Evolutionary conservation across 2,888 invertebrate genomes (phyloP).

Genomic region (Microplitis deprimator): DNA sequence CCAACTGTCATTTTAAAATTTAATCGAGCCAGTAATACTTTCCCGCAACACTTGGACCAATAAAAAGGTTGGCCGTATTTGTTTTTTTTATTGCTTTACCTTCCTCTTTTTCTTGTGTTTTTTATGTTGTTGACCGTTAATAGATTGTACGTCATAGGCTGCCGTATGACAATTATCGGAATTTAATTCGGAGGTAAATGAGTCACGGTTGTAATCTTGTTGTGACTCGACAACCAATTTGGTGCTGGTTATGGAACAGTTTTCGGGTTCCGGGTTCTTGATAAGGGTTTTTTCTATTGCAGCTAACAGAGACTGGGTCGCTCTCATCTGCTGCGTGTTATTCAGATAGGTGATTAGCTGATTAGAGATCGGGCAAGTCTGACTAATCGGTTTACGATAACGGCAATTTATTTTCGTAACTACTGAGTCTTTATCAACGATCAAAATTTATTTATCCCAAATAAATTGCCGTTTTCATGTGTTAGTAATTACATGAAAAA

Average conservation of each 20-base stretch:
- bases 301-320: slow-evolving; percentile 63
- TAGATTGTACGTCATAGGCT: slow-evolving; percentile 61
- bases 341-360: slow-evolving; percentile 52
- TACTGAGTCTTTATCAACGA: background rate
- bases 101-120: slow-evolving; percentile 69
- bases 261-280: slow-evolving; percentile 64
- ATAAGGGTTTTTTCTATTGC: slow-evolving; percentile 64
- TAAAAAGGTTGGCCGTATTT: slow-evolving; percentile 3
- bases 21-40: slow-evolving; percentile 34
- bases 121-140: slow-evolving; percentile 66
- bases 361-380: slow-evolving; percentile 38
- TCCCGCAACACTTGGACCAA: slow-evolving; percentile 28
- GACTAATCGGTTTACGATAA: slow-evolving; percentile 21
- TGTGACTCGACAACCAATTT: slow-evolving; percentile 59
- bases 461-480: slow-evolving; percentile 45
- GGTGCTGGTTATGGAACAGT: slow-evolving; percentile 61
- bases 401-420: slow-evolving; percentile 50
- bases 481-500: slow-evolving; percentile 10
- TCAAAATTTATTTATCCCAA: slow-evolving; percentile 17
- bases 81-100: slow-evolving; percentile 57
- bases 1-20: slow-evolving; percentile 21
- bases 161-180: slow-evolving; percentile 64
- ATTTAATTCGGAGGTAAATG: slow-evolving; percentile 64
- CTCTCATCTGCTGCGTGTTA: slow-evolving; percentile 61
- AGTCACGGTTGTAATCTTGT: slow-evolving; percentile 63